A percentile compares a stretch with the other conserved stretches of the same genome.
These are phyloP conservation scores for Nyctibius bracteatus DNA, from an alignment of 2,113 vertebrate genomes.

Conservation along the genomic window DNA sequence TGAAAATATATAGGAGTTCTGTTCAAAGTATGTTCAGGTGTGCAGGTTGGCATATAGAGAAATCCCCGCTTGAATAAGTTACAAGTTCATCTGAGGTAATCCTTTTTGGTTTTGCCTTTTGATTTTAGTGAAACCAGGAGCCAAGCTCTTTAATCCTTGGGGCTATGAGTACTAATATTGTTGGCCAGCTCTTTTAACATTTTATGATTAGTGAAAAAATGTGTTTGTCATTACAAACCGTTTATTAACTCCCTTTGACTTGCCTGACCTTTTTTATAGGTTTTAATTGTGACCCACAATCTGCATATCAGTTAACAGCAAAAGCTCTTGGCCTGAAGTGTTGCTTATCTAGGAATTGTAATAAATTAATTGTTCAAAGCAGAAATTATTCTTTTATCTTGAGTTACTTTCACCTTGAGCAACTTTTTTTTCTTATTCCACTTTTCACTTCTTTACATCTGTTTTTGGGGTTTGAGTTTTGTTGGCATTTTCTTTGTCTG, in stretches of 20 bases:
- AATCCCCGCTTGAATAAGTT: neutral
- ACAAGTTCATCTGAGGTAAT: neutral
- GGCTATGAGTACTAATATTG: neutral
- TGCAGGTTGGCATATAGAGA: neutral
- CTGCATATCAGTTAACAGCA: neutral
- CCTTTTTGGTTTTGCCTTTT: neutral
- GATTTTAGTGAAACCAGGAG: neutral
- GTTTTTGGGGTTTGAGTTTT: neutral
- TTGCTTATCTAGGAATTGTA: neutral
- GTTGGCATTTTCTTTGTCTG: neutral
- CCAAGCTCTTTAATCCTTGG: neutral
- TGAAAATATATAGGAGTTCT: neutral
- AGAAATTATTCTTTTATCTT: neutral
- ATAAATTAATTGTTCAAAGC: conserved; percentile 28
- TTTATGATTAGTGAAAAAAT: neutral
- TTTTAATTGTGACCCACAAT: conserved; percentile 16
- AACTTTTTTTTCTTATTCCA: neutral
- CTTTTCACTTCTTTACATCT: neutral
- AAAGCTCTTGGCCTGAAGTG: neutral
- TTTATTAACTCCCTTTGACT: conserved; percentile 3
- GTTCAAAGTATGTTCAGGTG: neutral
- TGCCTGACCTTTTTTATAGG: neutral
- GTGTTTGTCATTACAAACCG: neutral
- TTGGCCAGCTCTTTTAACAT: neutral
- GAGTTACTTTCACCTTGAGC: neutral